Conservation (phyloP, 2,797 vertebrate genomes). For the Heliangelus exortis region DNA sequence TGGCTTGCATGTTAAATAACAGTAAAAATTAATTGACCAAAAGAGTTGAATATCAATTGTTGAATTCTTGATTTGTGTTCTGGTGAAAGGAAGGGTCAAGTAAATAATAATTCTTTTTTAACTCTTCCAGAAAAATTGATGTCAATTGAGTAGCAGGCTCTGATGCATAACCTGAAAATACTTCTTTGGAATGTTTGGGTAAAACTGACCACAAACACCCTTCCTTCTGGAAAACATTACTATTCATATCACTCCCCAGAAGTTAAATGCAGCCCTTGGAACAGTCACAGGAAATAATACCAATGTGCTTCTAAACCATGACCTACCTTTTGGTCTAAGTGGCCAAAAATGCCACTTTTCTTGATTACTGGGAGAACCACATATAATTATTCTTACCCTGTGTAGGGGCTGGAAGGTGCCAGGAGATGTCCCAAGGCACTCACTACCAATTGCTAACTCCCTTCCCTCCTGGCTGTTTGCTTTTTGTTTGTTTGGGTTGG, state of each 20-base stretch:
- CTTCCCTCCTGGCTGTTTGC: background rate
- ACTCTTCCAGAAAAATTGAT: background rate
- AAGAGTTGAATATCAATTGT: rapidly evolving
- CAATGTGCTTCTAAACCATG: background rate
- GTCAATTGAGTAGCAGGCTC: background rate
- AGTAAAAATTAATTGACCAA: background rate
- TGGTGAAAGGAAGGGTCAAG: background rate
- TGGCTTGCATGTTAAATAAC: background rate
- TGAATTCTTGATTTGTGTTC: background rate
- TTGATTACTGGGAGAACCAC: background rate
- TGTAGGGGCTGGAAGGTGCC: background rate
- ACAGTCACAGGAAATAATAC: conserved; percentile 1
- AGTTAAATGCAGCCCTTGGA: conserved; percentile 29
- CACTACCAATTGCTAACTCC: rapidly evolving
- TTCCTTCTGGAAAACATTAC: background rate
- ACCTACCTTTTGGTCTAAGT: background rate
- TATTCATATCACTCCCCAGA: conserved; percentile 14
- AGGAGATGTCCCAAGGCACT: background rate
- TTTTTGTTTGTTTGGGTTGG: no score
- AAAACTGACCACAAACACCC: background rate
- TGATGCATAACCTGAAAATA: background rate
- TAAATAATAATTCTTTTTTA: background rate
- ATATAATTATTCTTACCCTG: background rate
- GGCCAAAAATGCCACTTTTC: background rate
- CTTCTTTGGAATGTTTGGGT: background rate